These are phyloP conservation scores for Malacoctenus gilli DNA, from an alignment of 2,797 vertebrate genomes.

Conservation along the genomic window DNA sequence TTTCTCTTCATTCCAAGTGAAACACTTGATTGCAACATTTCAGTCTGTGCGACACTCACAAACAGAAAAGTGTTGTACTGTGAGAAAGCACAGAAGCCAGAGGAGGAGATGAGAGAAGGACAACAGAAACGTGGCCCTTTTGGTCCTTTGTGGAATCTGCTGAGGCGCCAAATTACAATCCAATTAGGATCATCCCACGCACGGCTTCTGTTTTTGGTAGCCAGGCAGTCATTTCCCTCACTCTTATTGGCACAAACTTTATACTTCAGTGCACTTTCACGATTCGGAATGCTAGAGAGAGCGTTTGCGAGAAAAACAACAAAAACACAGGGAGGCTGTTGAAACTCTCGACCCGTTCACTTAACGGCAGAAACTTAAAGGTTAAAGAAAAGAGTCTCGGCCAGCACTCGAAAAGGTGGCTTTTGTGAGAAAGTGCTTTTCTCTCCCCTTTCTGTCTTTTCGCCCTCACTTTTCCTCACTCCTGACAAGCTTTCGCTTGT, in stretches of 20 bases:
- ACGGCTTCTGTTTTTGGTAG: neutral
- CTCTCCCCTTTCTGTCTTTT: constrained; percentile 43
- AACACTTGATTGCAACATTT: too few species aligned
- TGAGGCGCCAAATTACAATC: constrained; percentile 21
- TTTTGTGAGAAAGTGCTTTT: constrained; percentile 52
- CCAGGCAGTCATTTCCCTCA: neutral
- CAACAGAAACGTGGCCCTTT: neutral
- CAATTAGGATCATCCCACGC: constrained; percentile 11
- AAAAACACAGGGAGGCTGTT: neutral
- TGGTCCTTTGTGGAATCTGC: constrained; percentile 6
- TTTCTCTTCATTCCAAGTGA: too few species aligned
- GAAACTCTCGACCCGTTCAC: constrained; percentile 13
- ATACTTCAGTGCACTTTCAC: neutral
- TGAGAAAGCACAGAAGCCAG: constrained; percentile 3
- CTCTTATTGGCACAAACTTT: neutral
- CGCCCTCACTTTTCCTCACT: constrained; percentile 55
- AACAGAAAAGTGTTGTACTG: neutral
- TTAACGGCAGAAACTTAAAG: constrained; percentile 31
- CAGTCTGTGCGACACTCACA: too few species aligned
- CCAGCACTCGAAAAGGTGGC: constrained; percentile 50
- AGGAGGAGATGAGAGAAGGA: neutral
- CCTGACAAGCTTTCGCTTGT: constrained; percentile 75
- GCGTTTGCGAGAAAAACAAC: neutral
- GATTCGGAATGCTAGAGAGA: neutral
- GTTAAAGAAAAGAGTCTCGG: constrained; percentile 41